Evolutionary conservation across 37 sponge, comb jelly and placozoan species (phyloP).

Genomic region (Diacarnus erythraeanus): DNA sequence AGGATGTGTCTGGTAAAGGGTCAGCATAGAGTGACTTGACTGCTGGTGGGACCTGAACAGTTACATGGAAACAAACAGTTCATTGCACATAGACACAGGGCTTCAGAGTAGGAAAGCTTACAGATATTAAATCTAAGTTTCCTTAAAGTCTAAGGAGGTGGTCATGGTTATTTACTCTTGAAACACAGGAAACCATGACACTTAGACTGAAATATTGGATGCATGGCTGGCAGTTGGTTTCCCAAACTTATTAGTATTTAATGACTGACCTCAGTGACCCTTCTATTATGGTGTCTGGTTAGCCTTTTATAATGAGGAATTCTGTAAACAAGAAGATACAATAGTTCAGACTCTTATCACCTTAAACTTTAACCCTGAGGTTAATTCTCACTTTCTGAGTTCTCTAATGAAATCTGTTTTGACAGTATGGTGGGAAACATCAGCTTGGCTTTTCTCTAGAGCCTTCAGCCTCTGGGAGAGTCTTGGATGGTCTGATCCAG

Average conservation of each 20-base stretch:
- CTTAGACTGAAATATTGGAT: too few species aligned
- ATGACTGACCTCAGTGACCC: slow-evolving; percentile 38
- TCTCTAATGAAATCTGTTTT: slow-evolving; percentile 67
- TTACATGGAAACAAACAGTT: not conserved
- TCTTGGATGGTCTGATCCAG: slow-evolving; percentile 65
- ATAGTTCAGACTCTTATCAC: not conserved
- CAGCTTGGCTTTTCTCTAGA: slow-evolving; percentile 34
- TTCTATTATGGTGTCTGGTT: slow-evolving; percentile 49
- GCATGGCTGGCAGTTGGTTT: too few species aligned
- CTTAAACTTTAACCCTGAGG: not conserved
- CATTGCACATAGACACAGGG: not conserved
- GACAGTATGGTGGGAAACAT: slow-evolving; percentile 43
- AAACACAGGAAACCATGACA: too few species aligned
- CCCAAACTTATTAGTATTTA: too few species aligned
- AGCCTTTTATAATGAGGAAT: slow-evolving; percentile 48
- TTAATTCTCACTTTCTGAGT: slow-evolving; percentile 32
- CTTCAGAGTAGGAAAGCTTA: too few species aligned
- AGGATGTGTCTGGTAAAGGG: slow-evolving; percentile 31
- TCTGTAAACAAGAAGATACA: slow-evolving; percentile 6
- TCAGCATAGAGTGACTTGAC: slow-evolving; percentile 56
- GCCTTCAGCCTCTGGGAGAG: slow-evolving; percentile 56
- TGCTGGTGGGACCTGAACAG: slow-evolving; percentile 46
- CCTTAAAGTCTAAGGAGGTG: too few species aligned
- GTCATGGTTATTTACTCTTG: not conserved
- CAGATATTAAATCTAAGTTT: too few species aligned